These are phyloP conservation scores for Coluber constrictor DNA, from an alignment of 2,797 vertebrate genomes.

Conservation along the genomic window DNA sequence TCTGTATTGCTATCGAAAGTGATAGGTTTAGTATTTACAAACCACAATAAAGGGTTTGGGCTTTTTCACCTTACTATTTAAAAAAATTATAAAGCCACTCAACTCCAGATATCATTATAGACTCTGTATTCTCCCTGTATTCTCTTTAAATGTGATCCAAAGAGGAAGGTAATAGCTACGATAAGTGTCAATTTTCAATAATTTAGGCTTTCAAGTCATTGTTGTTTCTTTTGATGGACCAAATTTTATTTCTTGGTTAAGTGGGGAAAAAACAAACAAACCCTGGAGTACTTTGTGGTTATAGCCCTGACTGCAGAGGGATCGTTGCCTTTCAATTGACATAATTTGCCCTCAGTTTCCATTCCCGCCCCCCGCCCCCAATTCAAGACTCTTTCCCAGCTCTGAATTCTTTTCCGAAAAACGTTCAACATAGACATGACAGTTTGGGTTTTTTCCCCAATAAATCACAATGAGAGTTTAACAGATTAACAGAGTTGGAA, in stretches of 20 bases:
- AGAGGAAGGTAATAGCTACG: not conserved
- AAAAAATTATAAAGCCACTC: not conserved
- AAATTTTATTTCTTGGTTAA: not conserved
- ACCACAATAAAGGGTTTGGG: not conserved
- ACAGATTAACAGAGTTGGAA: too few relatives aligned
- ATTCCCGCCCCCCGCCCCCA: not conserved
- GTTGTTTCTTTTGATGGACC: not conserved
- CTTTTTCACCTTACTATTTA: not conserved
- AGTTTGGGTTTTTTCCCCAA: not conserved
- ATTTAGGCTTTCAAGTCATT: not conserved
- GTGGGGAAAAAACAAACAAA: not conserved
- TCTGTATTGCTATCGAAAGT: not conserved
- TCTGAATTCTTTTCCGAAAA: not conserved
- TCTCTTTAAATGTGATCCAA: not conserved
- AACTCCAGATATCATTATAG: not conserved
- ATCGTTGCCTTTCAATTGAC: not conserved
- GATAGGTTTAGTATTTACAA: not conserved
- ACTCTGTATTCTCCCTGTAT: not conserved
- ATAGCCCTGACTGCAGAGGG: not conserved
- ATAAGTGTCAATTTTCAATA: not conserved
- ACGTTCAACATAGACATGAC: not conserved
- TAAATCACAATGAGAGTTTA: not conserved
- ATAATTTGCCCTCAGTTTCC: not conserved
- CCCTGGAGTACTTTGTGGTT: not conserved
- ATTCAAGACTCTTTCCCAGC: not conserved